Percentiles rank a stretch among this genome's conserved stretches.
These are phyloP conservation scores for Tetraodon nigroviridis DNA, from an alignment of 2,113 vertebrate genomes.

Conservation along the genomic window DNA sequence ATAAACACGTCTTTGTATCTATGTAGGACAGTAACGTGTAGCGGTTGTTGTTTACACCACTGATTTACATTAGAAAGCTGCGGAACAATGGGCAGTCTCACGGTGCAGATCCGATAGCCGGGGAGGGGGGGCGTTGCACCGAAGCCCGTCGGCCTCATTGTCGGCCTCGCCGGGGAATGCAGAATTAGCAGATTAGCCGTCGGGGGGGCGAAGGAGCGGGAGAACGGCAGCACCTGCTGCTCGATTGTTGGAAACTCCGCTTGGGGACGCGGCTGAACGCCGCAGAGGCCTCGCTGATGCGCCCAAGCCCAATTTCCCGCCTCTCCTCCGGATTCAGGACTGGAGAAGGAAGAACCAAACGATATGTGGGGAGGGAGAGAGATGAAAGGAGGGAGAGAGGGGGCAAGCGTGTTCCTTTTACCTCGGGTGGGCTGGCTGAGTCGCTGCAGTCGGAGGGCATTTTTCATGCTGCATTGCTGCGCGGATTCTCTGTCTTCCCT, in stretches of 20 bases:
- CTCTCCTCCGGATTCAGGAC: neutral
- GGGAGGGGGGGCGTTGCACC: conserved; percentile 29
- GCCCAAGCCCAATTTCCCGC: neutral
- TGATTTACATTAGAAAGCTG: conserved; percentile 66
- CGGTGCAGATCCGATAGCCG: conserved; percentile 36
- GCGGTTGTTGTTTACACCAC: conserved; percentile 54
- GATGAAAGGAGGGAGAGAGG: conserved; percentile 23
- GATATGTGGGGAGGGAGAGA: conserved; percentile 24
- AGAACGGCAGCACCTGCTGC: conserved; percentile 17
- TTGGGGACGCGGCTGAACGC: conserved; percentile 40
- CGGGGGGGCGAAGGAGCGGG: conserved; percentile 4
- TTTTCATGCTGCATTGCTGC: conserved; percentile 67
- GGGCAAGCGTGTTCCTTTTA: conserved; percentile 59
- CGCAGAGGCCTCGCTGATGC: conserved; percentile 6
- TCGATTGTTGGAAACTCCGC: conserved; percentile 21
- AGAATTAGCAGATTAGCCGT: conserved; percentile 66
- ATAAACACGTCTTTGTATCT: conserved; percentile 50
- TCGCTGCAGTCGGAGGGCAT: conserved; percentile 67
- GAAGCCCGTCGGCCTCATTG: conserved; percentile 51
- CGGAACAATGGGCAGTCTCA: conserved; percentile 44
- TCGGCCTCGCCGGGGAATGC: conserved; percentile 54
- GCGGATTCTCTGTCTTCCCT: conserved; percentile 42
- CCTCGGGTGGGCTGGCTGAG: conserved; percentile 61
- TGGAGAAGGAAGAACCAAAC: neutral
- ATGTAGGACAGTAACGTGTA: conserved; percentile 57